phyloP scores from a whole-genome alignment of 2,113 vertebrate genomes.

The Elgaria multicarinata region DNA sequence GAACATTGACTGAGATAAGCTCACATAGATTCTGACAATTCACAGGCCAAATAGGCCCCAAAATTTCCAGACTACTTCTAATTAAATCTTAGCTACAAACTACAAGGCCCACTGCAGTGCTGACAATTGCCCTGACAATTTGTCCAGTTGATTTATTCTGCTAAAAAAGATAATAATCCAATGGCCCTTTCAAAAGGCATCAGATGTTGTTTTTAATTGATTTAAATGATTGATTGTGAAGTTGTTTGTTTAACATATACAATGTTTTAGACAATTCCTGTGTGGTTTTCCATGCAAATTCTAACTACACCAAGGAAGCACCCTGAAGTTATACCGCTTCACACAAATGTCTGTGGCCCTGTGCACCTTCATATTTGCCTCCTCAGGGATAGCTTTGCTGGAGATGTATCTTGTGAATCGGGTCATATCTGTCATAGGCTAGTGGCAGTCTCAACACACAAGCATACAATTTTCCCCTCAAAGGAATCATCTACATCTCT shows the following conservation, averaged over 20 bases:
- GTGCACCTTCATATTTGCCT: too few species aligned
- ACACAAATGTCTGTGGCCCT: neutral
- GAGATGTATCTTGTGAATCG: neutral
- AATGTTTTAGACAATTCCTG: slow-evolving; percentile 19
- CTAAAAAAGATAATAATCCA: slow-evolving; percentile 67
- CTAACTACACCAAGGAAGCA: neutral
- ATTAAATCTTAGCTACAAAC: too few species aligned
- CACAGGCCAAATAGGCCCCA: too few species aligned
- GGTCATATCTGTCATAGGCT: neutral
- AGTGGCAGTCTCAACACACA: neutral
- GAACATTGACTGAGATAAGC: too few species aligned
- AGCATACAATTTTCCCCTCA: neutral
- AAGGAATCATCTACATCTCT: neutral
- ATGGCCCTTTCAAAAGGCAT: slow-evolving; percentile 78
- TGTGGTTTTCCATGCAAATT: neutral
- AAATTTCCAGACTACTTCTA: too few species aligned
- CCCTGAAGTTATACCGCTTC: neutral
- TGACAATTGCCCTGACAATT: too few species aligned
- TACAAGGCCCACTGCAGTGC: too few species aligned
- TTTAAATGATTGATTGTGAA: slow-evolving; percentile 46
- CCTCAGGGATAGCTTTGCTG: neutral
- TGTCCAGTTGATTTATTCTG: slow-evolving; percentile 76
- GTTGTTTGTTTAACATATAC: slow-evolving; percentile 8
- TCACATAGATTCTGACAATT: too few species aligned
- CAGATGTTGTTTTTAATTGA: slow-evolving; percentile 38